Conservation (phyloP, 1,140 invertebrate genomes). For the Aphis craccivora region DNA sequence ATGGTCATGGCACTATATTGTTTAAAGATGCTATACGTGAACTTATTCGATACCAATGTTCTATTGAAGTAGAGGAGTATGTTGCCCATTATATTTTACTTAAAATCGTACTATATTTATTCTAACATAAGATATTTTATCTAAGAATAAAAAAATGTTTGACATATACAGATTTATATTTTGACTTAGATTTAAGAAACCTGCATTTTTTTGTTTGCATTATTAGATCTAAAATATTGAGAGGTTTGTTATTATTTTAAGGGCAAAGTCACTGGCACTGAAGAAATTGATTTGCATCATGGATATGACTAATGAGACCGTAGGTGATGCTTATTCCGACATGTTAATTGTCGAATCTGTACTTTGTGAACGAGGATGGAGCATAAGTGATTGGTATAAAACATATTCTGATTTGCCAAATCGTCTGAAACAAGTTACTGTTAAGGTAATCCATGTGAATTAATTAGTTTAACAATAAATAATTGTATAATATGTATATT, state of each 20-base stretch:
- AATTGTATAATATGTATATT: not conserved
- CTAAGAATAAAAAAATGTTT: not conserved
- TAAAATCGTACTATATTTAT: not conserved
- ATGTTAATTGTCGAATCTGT: slow-evolving; percentile 93
- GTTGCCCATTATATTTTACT: not conserved
- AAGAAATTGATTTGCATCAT: slow-evolving; percentile 73
- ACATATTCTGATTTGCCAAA: slow-evolving; percentile 89
- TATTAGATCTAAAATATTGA: not conserved
- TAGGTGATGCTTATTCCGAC: slow-evolving; percentile 97
- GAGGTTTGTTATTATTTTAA: not conserved
- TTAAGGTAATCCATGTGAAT: slow-evolving; percentile 64
- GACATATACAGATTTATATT: not conserved
- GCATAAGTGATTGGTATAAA: slow-evolving; percentile 79
- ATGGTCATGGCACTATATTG: slow-evolving; percentile 96
- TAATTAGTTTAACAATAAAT: not conserved
- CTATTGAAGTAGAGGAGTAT: slow-evolving; percentile 55
- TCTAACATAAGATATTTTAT: not conserved
- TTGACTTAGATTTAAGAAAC: not conserved
- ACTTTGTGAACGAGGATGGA: slow-evolving; percentile 81
- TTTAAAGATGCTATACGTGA: slow-evolving; percentile 68
- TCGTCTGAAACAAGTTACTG: slow-evolving; percentile 85
- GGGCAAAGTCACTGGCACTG: slow-evolving; percentile 15
- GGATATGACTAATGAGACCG: slow-evolving; percentile 92
- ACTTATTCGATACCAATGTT: slow-evolving; percentile 15
- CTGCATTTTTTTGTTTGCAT: not conserved